phyloP scores from a whole-genome alignment of 2,888 invertebrate genomes.

The Ectobius pallidus region DNA sequence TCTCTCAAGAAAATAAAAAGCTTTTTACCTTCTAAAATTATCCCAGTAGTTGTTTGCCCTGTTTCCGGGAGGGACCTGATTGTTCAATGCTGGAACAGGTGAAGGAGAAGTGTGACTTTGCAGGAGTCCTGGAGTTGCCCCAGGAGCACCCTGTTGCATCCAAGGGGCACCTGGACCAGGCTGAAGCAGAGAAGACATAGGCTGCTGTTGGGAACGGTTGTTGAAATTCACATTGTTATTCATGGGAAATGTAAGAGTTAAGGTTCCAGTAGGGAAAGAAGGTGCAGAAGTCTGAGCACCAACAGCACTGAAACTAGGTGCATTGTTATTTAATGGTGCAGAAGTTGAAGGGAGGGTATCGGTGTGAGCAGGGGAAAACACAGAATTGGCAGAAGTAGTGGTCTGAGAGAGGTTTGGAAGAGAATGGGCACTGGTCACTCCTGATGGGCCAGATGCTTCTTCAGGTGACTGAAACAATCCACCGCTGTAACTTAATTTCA shows the following conservation, averaged over 20 bases:
- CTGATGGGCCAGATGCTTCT: slow-evolving; percentile 24
- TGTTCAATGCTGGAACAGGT: slow-evolving; percentile 69
- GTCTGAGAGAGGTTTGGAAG: slow-evolving; percentile 50
- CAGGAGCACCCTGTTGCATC: slow-evolving; percentile 31
- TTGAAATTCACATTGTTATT: slow-evolving; percentile 26
- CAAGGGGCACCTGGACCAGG: slow-evolving; percentile 34
- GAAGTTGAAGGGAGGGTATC: not conserved
- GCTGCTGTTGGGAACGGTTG: slow-evolving; percentile 30
- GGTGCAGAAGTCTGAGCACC: not conserved
- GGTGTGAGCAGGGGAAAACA: slow-evolving; percentile 12
- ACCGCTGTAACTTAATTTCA: slow-evolving; percentile 32
- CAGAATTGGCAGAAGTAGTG: slow-evolving; percentile 12
- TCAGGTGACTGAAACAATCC: slow-evolving; percentile 29
- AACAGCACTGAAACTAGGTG: slow-evolving; percentile 6
- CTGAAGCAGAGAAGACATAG: slow-evolving; percentile 34
- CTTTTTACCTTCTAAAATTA: slow-evolving; percentile 83
- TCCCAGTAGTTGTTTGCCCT: slow-evolving; percentile 94
- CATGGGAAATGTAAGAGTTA: slow-evolving; percentile 12
- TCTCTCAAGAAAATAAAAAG: not conserved
- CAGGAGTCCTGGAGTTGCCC: slow-evolving; percentile 26
- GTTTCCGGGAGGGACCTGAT: slow-evolving; percentile 89
- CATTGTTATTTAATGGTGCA: slow-evolving; percentile 4
- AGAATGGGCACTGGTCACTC: slow-evolving; percentile 46
- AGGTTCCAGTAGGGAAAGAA: not conserved
- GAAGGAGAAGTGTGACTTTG: slow-evolving; percentile 2